A percentile compares a stretch with the other conserved stretches of the same genome.
Evolutionary conservation across 2,797 vertebrate species (phyloP).

Genomic region (Urocyon cinereoargenteus): DNA sequence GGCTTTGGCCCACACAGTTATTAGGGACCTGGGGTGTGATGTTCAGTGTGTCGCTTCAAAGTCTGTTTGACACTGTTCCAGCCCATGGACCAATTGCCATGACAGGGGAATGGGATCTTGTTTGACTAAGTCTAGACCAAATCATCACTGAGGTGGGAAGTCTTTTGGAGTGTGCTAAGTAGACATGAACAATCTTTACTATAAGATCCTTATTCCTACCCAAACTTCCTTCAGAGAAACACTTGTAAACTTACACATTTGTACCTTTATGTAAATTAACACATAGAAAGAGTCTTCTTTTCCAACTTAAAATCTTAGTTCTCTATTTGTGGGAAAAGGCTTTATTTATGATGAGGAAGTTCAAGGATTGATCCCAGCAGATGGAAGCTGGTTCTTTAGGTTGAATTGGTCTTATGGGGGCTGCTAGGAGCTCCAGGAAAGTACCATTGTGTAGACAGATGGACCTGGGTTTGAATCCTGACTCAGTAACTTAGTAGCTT

Average conservation of each 20-base stretch:
- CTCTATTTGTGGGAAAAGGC: background rate
- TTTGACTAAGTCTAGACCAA: too few relatives aligned
- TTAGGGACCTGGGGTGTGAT: background rate
- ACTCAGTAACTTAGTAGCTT: background rate
- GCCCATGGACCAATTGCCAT: too few relatives aligned
- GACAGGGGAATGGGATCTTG: background rate
- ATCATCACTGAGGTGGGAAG: background rate
- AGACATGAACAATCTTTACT: background rate
- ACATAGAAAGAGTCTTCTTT: background rate
- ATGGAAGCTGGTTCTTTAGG: background rate
- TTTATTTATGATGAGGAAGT: slow-evolving; percentile 26
- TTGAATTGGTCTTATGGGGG: background rate
- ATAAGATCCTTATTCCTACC: background rate
- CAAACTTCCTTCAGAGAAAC: background rate
- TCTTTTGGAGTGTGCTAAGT: background rate
- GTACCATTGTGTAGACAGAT: background rate
- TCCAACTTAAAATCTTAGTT: slow-evolving; percentile 13
- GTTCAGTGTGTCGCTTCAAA: background rate
- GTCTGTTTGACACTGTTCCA: background rate
- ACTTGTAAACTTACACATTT: background rate
- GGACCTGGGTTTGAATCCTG: background rate
- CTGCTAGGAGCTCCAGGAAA: background rate
- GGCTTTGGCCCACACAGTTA: background rate
- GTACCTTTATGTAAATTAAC: background rate
- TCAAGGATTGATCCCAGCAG: background rate